phyloP scores from a whole-genome alignment of 2,113 vertebrate species.

The Hymenochirus boettgeri region DNA sequence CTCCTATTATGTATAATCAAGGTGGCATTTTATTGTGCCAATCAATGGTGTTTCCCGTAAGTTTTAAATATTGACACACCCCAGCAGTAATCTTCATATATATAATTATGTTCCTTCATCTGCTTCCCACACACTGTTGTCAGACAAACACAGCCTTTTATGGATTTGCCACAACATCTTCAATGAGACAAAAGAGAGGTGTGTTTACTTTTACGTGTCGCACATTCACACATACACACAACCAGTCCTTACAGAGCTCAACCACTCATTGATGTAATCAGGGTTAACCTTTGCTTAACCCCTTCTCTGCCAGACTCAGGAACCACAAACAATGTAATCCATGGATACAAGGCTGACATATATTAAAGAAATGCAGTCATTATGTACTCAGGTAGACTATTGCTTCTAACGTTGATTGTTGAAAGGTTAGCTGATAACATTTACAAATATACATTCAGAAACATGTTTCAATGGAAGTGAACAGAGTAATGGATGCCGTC shows the following conservation, averaged over 20 bases:
- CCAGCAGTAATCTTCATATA: conserved; percentile 32
- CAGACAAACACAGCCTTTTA: conserved; percentile 35
- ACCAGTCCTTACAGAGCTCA: conserved; percentile 19
- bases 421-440: no score
- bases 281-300: conserved; percentile 25
- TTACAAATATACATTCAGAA: no score
- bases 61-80: conserved; percentile 37
- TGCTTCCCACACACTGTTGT: conserved; percentile 35
- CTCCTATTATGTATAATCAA: conserved; percentile 13
- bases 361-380: no score
- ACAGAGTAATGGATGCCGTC: no score
- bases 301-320: conserved; percentile 12
- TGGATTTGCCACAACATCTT: conserved; percentile 26
- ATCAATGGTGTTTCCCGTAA: conserved; percentile 5
- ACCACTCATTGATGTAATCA: conserved; percentile 18
- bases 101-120: conserved; percentile 40
- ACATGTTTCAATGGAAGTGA: no score
- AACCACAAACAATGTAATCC: no score
- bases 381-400: no score
- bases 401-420: no score
- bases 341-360: no score
- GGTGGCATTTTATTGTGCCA: conserved; percentile 34
- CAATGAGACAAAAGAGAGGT: conserved; percentile 24
- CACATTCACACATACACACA: conserved; percentile 21
- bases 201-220: conserved; percentile 33